These are phyloP conservation scores for Spea bombifrons DNA, from an alignment of 2,113 vertebrate species.

Conservation along the genomic window DNA sequence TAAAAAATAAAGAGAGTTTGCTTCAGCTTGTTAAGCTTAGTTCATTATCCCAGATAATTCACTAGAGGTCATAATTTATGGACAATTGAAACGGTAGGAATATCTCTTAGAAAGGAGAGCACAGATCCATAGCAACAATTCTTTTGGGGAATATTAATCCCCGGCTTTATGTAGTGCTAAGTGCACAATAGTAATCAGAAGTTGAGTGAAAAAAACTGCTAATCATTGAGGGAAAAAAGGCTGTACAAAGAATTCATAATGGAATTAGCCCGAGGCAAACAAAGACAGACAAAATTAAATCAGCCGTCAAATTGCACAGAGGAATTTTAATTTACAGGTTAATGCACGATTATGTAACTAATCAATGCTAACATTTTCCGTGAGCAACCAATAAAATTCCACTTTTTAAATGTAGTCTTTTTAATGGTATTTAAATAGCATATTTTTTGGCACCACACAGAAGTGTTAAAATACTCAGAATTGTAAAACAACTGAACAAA, in stretches of 20 bases:
- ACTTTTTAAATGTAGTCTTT: slow-evolving; percentile 59
- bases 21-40: slow-evolving; percentile 85
- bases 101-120: slow-evolving; percentile 93
- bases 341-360: slow-evolving; percentile 99
- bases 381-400: slow-evolving; percentile 83
- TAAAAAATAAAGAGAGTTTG: slow-evolving; percentile 62
- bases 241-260: slow-evolving; percentile 99
- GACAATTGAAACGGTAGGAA: slow-evolving; percentile 98
- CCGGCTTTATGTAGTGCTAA: slow-evolving; percentile 99
- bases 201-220: slow-evolving; percentile 90
- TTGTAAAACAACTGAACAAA: slow-evolving; percentile 62
- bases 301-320: slow-evolving; percentile 99
- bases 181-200: slow-evolving; percentile 99
- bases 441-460: slow-evolving; percentile 66
- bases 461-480: slow-evolving; percentile 59
- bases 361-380: slow-evolving; percentile 94
- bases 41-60: slow-evolving; percentile 93
- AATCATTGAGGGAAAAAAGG: slow-evolving; percentile 98
- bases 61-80: slow-evolving; percentile 99
- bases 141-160: slow-evolving; percentile 99
- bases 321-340: slow-evolving; percentile 99
- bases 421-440: slow-evolving; percentile 75
- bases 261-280: slow-evolving; percentile 98
- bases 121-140: slow-evolving; percentile 99
- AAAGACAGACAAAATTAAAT: slow-evolving; percentile 98